Base-by-base conservation (phyloP, 2,113 vertebrate genomes). In the Trichechus manatus region DNA sequence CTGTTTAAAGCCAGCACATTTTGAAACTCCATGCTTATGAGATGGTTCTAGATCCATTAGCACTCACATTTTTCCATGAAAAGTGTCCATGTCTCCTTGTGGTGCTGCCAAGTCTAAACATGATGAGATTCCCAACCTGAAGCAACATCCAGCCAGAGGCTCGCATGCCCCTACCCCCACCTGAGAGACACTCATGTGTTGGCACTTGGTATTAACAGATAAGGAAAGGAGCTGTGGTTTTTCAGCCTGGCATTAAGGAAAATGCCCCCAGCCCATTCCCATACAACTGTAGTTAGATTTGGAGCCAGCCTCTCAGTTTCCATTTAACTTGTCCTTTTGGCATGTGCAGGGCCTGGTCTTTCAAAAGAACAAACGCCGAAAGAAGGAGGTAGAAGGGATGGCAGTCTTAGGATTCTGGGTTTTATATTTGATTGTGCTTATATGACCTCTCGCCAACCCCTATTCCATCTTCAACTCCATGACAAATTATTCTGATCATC, bases 401-500 rank as follows among this genome's bases (percentile, higher is more conserved):
- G 19, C 47, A 72, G 27, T 64, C 29, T 83, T 42, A 42, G 39
- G 22, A 23, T 64, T 79, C 63, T 64, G 47, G 20, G 11, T 63
- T 93, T 95, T 64, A 33, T 56, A 83, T 79, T 84, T 91, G 10
- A 79, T 79, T 66, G 33, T 92, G 47, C 83, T 84, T 92, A 80
- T 53, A 9, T 85, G 64, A 81, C 31, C 53, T 47, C 33, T 61
- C 74, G 9, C 59, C 75, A 75, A 92, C 3, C 22, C 22, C 4
- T 66, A 68, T 70, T 86, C 83, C 47, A 82, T 81, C 47, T 89
- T 89, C n/a, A 89, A 80, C 63, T 86, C 77, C 10, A 53, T 78
- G 72, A 82, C 44, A 77, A 72, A 70, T 94, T 91, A 74, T 86
- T 96, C 85, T 87, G 29, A 82, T 94, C 59, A 77, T 78, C 33